Evolutionary conservation across 2,113 vertebrate genomes (phyloP).

Genomic region (Nesoenas mayeri): DNA sequence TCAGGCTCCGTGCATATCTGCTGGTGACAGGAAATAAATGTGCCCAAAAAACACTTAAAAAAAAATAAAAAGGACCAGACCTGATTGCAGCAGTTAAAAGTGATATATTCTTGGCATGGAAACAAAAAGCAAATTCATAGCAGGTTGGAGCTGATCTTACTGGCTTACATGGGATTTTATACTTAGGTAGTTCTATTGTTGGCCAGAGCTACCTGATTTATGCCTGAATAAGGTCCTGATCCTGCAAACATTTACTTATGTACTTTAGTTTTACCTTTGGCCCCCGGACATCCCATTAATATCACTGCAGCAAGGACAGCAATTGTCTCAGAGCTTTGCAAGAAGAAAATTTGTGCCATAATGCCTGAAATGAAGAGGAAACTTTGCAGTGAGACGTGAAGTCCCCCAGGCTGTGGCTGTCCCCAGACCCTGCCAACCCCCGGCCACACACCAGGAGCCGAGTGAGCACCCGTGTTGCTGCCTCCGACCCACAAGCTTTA

Average conservation of each 20-base stretch:
- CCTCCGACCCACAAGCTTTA: neutral
- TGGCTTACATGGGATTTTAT: constrained; percentile 60
- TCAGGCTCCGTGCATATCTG: neutral
- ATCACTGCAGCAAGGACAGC: neutral
- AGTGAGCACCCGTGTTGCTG: neutral
- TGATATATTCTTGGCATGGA: constrained; percentile 56
- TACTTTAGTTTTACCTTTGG: constrained; percentile 47
- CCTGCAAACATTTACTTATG: constrained; percentile 57
- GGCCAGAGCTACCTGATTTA: constrained; percentile 60
- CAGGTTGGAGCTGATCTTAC: constrained; percentile 58
- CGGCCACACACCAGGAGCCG: neutral
- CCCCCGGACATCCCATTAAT: neutral
- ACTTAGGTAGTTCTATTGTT: constrained; percentile 62
- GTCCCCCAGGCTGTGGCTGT: neutral
- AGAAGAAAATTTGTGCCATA: neutral
- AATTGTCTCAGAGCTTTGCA: neutral
- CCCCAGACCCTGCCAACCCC: neutral
- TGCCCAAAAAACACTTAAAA: constrained; percentile 42
- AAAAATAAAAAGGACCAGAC: constrained; percentile 11
- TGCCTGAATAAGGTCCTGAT: constrained; percentile 58
- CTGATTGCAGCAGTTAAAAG: constrained; percentile 41
- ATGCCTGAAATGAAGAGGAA: neutral
- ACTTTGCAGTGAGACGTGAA: neutral
- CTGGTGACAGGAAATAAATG: constrained; percentile 27
- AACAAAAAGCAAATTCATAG: constrained; percentile 54